Conservation (phyloP, 2,113 vertebrate genomes). For the Herpetotheres cachinnans region DNA sequence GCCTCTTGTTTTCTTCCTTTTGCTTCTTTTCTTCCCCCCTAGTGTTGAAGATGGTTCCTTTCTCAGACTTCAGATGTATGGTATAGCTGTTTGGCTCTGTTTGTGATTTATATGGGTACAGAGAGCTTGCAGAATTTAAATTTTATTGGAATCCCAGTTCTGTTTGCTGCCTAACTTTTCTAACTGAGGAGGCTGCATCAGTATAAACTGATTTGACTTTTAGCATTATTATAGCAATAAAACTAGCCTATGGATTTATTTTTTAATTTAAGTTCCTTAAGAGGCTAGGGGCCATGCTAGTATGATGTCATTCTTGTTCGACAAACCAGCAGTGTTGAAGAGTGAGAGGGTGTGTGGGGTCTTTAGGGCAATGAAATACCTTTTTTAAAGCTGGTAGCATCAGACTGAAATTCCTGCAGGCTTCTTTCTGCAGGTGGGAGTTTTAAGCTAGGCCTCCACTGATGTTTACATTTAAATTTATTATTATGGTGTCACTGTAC, state of each 20-base stretch:
- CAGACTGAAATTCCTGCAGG: not conserved
- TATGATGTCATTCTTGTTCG: not conserved
- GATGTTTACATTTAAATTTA: constrained; percentile 15
- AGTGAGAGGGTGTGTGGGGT: not conserved
- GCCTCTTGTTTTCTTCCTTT: not conserved
- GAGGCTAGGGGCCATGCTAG: not conserved
- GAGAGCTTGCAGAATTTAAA: not conserved
- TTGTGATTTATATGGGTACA: not conserved
- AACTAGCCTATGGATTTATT: not conserved
- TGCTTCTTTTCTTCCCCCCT: not conserved
- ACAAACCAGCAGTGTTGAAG: not conserved
- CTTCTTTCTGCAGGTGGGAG: constrained; percentile 30
- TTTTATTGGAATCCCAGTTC: not conserved
- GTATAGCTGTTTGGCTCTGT: not conserved
- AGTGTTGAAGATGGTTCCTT: not conserved
- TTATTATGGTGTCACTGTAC: not conserved
- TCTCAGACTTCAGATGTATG: not conserved
- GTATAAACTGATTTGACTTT: not conserved
- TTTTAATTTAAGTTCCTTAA: not conserved
- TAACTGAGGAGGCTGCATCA: not conserved
- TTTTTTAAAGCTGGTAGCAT: not conserved
- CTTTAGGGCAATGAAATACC: not conserved
- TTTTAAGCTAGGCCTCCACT: constrained; percentile 19
- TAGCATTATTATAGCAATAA: not conserved
- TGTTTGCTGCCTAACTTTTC: not conserved